phyloP scores from a whole-genome alignment of 2,888 invertebrate genomes.

The Amaurobius ferox region DNA sequence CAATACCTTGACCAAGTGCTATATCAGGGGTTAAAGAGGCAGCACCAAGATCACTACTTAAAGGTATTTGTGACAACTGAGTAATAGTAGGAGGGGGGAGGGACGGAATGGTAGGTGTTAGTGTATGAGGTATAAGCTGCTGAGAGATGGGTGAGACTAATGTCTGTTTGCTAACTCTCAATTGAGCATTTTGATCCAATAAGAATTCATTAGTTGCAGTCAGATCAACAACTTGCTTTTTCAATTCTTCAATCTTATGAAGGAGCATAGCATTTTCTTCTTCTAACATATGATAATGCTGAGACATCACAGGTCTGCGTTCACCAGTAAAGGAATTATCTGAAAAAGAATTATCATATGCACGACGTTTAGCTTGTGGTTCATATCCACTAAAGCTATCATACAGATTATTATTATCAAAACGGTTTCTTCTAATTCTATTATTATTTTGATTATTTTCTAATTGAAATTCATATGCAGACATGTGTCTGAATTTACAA shows the following conservation, averaged over 20 bases:
- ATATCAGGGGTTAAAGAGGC: constrained; percentile 75
- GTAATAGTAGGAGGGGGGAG: constrained; percentile 58
- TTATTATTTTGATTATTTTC: constrained; percentile 42
- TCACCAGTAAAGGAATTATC: constrained; percentile 27
- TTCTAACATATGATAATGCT: constrained; percentile 77
- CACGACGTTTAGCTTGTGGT: constrained; percentile 74
- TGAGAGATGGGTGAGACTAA: constrained; percentile 68
- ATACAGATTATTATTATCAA: constrained; percentile 56
- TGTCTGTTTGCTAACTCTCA: constrained; percentile 82
- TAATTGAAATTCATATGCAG: constrained; percentile 59
- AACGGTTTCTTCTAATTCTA: constrained; percentile 43
- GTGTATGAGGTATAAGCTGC: constrained; percentile 66
- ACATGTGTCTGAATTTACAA: constrained; percentile 80
- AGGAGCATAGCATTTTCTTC: constrained; percentile 84
- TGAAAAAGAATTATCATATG: constrained; percentile 46
- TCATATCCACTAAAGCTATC: constrained; percentile 72
- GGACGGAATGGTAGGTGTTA: constrained; percentile 63
- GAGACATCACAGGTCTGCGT: constrained; percentile 46
- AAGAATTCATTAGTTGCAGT: constrained; percentile 88
- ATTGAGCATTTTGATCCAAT: constrained; percentile 86
- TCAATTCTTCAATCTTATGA: constrained; percentile 84
- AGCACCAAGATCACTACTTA: constrained; percentile 72
- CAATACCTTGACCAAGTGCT: constrained; percentile 79
- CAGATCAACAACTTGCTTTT: constrained; percentile 85
- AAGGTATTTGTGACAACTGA: constrained; percentile 60